Base-by-base conservation (phyloP, 2,797 vertebrate genomes). In the Dryobates pubescens region DNA sequence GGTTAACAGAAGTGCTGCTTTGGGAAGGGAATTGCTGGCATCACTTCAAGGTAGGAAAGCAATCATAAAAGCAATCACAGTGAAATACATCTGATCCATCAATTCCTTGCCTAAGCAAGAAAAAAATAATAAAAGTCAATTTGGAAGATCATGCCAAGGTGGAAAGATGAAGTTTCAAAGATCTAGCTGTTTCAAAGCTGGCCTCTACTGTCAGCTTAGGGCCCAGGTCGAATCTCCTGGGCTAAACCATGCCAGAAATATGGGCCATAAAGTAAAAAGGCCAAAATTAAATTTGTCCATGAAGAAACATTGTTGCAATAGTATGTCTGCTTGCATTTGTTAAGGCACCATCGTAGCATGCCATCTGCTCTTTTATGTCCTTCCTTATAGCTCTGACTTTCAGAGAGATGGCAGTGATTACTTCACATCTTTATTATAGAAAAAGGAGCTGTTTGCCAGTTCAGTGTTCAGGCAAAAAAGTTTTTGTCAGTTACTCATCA, bases 401-500 rank as follows among this genome's bases (percentile, higher is more conserved):
- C 84, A 85, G 56, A 70, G 63, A 89, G 82, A 86, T 92, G 53
- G 45, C 62, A 70, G 36, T 64, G 89, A 95, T 96, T 96, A 94
- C 92, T 85, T 95, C 92, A 92, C 41, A 89, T 93, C 67, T 96
- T 89, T 83, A 82, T 90, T 94, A 94, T 90, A 95, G 78, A 94
- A 94, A 96, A 93, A 93, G 89, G 70, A 93, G 32, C 70, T 89
- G 75, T 73, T 96, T 88, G 70, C 61, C 88, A 86, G 82, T 94
- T 88, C 84, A 94, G 49, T 94, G 71, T 94, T 96, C 73, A 82
- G 63, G 27, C 23, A n/a, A 27, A 47, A 93, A 94, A 78, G 72
- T 43, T 94, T 94, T 92, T 94, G 82, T 93, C 93, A 95, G 90
- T 96, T 96, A 96, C 94, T 96, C 95, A 96, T 96, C 96, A 95